phyloP scores from a whole-genome alignment of 2,888 invertebrate species.

The Cheilosia pagana region DNA sequence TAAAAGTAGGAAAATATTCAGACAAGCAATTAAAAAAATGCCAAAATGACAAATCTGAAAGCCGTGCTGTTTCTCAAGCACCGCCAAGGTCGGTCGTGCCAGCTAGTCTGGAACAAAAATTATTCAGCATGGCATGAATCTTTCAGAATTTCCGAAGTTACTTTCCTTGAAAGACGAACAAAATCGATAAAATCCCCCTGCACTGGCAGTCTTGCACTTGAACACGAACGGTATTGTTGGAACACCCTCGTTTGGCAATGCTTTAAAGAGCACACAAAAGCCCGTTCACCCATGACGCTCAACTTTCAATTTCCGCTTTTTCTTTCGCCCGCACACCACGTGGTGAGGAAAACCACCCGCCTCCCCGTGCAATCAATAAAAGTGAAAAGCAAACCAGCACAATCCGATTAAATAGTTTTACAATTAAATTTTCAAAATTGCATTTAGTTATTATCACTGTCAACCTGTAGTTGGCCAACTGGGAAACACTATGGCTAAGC shows the following conservation, averaged over 20 bases:
- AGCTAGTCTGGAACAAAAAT: too few species aligned
- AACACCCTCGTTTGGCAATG: slow-evolving; percentile 3
- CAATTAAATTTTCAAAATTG: slow-evolving; percentile 29
- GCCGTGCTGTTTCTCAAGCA: too few species aligned
- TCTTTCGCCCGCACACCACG: slow-evolving; percentile 4
- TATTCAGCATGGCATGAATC: background rate
- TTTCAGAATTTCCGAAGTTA: background rate
- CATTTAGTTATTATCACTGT: slow-evolving; percentile 9
- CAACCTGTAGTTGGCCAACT: slow-evolving; percentile 5
- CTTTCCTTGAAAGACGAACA: background rate
- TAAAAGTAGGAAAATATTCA: too few species aligned
- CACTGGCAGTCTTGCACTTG: slow-evolving; percentile 48
- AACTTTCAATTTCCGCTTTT: slow-evolving; percentile 60
- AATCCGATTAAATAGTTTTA: slow-evolving; percentile 9
- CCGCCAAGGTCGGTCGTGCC: too few species aligned
- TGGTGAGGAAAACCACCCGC: background rate
- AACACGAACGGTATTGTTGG: slow-evolving; percentile 3
- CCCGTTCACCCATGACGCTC: slow-evolving; percentile 50
- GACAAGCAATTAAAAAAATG: too few species aligned
- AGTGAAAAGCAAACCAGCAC: slow-evolving; percentile 24
- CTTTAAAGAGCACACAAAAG: slow-evolving; percentile 10
- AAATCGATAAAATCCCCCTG: slow-evolving; percentile 37
- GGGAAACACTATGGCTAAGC: background rate
- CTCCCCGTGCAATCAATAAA: slow-evolving; percentile 48
- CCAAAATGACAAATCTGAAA: too few species aligned